Evolutionary conservation across 2,888 invertebrate species (phyloP).

Genomic region (Polydrusus cervinus): DNA sequence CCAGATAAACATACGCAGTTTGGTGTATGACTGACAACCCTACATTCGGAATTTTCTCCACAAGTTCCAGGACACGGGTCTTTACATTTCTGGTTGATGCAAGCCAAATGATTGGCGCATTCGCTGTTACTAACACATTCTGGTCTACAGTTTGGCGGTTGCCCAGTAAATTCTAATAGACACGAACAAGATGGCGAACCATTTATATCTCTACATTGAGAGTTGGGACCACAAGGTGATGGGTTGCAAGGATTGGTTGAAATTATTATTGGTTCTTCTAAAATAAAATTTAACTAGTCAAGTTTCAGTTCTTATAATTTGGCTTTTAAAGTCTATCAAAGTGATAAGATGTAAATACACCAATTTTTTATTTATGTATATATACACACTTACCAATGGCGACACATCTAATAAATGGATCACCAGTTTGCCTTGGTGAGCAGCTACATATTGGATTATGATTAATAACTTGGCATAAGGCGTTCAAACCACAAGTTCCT

Average conservation of each 20-base stretch:
- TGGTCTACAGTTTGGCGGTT: slow-evolving; percentile 83
- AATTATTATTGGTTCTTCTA: slow-evolving; percentile 59
- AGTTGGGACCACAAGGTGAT: slow-evolving; percentile 78
- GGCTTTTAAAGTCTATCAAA: not conserved
- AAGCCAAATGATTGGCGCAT: slow-evolving; percentile 80
- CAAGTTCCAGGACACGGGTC: slow-evolving; percentile 79
- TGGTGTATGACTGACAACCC: slow-evolving; percentile 75
- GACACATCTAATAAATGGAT: slow-evolving; percentile 78
- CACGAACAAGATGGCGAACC: slow-evolving; percentile 82
- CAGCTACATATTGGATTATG: slow-evolving; percentile 85
- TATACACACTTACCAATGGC: slow-evolving; percentile 65
- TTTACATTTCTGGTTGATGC: slow-evolving; percentile 83
- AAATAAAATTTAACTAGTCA: slow-evolving; percentile 2
- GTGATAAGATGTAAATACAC: too few species aligned
- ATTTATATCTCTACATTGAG: slow-evolving; percentile 79
- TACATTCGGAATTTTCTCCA: slow-evolving; percentile 74
- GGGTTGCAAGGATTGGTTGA: slow-evolving; percentile 73
- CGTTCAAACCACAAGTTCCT: slow-evolving; percentile 83
- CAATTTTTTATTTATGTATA: not conserved
- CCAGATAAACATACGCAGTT: slow-evolving; percentile 75
- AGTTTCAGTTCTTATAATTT: not conserved
- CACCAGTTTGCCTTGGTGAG: slow-evolving; percentile 78
- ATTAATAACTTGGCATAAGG: slow-evolving; percentile 81
- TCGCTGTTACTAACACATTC: slow-evolving; percentile 85
- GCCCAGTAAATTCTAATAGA: slow-evolving; percentile 80